Evolutionary conservation across 2,888 invertebrate species (phyloP), one percentile per base, ranked within the genome.

Genomic region (Heliconius hortense): DNA sequence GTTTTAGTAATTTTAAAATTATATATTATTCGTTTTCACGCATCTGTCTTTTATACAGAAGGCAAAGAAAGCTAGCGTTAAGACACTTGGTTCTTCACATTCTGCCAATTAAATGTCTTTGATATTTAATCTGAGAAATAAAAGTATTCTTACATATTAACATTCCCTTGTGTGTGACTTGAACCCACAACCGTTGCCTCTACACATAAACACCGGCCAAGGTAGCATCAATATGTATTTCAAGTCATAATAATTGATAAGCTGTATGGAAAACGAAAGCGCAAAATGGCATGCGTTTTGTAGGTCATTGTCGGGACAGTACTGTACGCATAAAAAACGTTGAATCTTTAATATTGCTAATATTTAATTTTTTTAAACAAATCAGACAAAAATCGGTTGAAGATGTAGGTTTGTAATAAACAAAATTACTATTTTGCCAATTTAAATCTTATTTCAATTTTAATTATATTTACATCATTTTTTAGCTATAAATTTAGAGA

Each of bases 241-340:
- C 63, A 71, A 73, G 66, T 75, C 28, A 69, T 69, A 73, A 77
- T 70, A 75, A 75, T 71, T 77, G 75, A 77, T 75, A 75, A 75
- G 60, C 71, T 74, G 72, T 74, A 75, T 79, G 76, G 79, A 80
- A 79, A 81, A 81, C 53, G 81, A 81, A 83, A 82, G 80, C 77
- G 80, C 75, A 76, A 80, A 80, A 79, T 76, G 79, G 76, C 80
- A 76, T 77, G 75, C 78, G 74, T 76, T 81, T 82, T 82, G 79
- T 82, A 71, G 83, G 83, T 83, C 83, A 83, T 75, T 82, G 83
- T 80, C 83, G 82, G 71, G 59, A 66, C 60, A 26, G 80, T 80
- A 81, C 68, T 71, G 81, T 59, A 62, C 59, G 79, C 79, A 80
- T 15, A 77, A 73, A 72, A 73, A 76, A 62, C 8, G 21, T 67